Base-by-base conservation (phyloP, 2,888 invertebrate genomes). In the Chouioia cunea region DNA sequence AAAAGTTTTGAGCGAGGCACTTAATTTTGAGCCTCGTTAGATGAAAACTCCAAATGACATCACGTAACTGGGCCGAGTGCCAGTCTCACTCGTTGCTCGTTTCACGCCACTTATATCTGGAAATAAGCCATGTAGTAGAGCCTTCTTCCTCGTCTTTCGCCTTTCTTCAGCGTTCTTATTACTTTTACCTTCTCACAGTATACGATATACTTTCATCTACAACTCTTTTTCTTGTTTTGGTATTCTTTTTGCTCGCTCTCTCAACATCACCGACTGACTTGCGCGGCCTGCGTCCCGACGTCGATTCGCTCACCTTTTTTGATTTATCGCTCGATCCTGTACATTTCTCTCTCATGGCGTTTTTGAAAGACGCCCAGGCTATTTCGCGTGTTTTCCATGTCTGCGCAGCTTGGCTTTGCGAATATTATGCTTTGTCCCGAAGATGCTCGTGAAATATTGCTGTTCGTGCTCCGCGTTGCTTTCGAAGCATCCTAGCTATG, bases 51-150 rank as follows among this genome's bases (percentile, higher is more conserved):
- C 48, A 57, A 57, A 65, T 44, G 65, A 57, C 65, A 57, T 65
- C 65, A 57, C 50, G 65, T 57, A 65, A 65, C 65, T 50, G 50
- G 65, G 65, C 65, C 65, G 57, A 65, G 65, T 65, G 65, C 57
- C 65, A 65, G 65, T 65, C 47, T 48, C 12, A 23, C 27, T 52
- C 43, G 46, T 27, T 46, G 43, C 65, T 65, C 57, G 43, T 65
- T 58, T 36, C 57, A 15, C 10, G 16, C 65, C 56, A 65, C 65
- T 65, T 65, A n/a, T n/a, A 56, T 53, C 52, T 56, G n/a, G 56
- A 65, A 56, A 54, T 65, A 6, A 36, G 36, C 46, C 16, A 27
- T 60, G 36, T 36, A n/a, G 27, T 8, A 18, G 6, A 15, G 20
- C 3, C 27, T 12, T 16, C 43, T 14, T 63, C 4, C 18, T 52